These are phyloP conservation scores for Eubasilissa splendida DNA, from an alignment of 2,888 invertebrate species.

Conservation along the genomic window DNA sequence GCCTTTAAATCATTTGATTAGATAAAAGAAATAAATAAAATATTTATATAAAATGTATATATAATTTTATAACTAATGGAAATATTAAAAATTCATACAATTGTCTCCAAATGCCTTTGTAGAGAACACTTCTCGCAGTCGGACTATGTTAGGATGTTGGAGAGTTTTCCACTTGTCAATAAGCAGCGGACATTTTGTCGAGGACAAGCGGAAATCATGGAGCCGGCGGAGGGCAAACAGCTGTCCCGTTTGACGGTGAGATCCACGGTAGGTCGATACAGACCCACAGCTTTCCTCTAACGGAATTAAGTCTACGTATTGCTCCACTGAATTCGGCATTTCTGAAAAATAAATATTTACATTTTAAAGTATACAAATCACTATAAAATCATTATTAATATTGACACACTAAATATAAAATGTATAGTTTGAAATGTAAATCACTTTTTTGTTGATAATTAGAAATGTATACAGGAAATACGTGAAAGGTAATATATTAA, in stretches of 20 bases:
- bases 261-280: constrained; percentile 92
- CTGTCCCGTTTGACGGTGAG: constrained; percentile 88
- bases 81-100: constrained; percentile 76
- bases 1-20: not conserved
- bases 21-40: not conserved
- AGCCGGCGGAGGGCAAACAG: constrained; percentile 90
- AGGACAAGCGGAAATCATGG: constrained; percentile 88
- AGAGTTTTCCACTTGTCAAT: constrained; percentile 97
- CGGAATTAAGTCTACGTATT: constrained; percentile 90
- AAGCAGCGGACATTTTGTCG: constrained; percentile 86
- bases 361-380: no score
- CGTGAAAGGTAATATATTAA: no score
- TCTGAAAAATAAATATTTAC: constrained; percentile 69
- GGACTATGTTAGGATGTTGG: constrained; percentile 95
- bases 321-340: constrained; percentile 90
- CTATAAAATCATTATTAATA: no score
- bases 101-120: constrained; percentile 97
- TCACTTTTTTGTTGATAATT: no score
- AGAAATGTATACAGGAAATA: not conserved
- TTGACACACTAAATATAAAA: no score
- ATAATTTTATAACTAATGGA: not conserved
- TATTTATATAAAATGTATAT: not conserved
- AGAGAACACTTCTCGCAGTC: constrained; percentile 92
- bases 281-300: constrained; percentile 84
- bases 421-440: no score